phyloP scores from a whole-genome alignment of 1,140 invertebrate genomes.

The Nebria ingens region DNA sequence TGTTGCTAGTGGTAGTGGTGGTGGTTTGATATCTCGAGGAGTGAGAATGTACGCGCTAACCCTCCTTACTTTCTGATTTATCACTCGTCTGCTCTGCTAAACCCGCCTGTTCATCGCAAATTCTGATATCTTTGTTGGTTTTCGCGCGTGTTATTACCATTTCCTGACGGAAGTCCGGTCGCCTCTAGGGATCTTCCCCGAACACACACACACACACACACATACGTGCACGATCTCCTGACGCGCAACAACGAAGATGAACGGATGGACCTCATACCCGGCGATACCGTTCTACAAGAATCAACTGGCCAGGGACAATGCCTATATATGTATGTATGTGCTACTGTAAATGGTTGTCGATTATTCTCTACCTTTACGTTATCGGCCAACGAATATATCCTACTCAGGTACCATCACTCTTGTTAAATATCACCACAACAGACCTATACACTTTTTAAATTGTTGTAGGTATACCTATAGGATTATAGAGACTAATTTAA shows the following conservation, averaged over 20 bases:
- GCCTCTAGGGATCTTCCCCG: conserved; percentile 2
- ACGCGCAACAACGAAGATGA: not conserved
- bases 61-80: not conserved
- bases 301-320: not conserved
- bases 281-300: no score
- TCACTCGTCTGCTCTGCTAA: conserved; percentile 2
- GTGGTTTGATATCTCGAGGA: not conserved
- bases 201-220: no score
- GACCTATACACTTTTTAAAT: no score
- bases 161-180: not conserved
- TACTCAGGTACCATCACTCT: no score
- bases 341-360: not conserved
- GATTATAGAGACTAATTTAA: no score
- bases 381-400: no score
- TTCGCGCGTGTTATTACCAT: conserved; percentile 2
- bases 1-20: not conserved
- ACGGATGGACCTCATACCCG: not conserved
- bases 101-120: conserved; percentile 1
- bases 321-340: no score
- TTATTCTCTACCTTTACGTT: not conserved
- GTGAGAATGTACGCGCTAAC: not conserved
- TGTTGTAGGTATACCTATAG: no score
- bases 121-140: conserved; percentile 8
- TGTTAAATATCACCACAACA: no score
- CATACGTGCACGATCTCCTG: not conserved